A percentile compares a stretch with the other conserved stretches of the same genome.
Evolutionary conservation across 2,888 invertebrate species (phyloP).

Genomic region (Acanthoscelides obtectus): DNA sequence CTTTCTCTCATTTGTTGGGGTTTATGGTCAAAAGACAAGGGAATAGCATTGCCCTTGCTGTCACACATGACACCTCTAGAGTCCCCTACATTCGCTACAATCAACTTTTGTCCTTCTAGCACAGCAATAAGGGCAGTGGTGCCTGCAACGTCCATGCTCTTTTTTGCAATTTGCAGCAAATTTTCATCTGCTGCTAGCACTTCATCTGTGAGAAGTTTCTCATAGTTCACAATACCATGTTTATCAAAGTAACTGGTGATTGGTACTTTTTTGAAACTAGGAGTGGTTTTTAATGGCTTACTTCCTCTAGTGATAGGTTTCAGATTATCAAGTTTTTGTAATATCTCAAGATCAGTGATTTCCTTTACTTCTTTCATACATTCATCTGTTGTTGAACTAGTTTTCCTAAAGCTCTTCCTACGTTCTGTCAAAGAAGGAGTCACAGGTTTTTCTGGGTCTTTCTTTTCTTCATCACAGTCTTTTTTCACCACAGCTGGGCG

Average conservation of each 20-base stretch:
- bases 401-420: slow-evolving; percentile 64
- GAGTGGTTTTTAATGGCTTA: slow-evolving; percentile 48
- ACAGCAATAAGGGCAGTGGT: slow-evolving; percentile 90
- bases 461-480: slow-evolving; percentile 50
- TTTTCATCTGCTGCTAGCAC: slow-evolving; percentile 79
- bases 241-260: slow-evolving; percentile 63
- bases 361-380: slow-evolving; percentile 48
- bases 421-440: slow-evolving; percentile 48
- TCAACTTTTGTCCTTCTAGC: slow-evolving; percentile 73
- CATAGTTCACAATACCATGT: slow-evolving; percentile 73
- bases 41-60: slow-evolving; percentile 81
- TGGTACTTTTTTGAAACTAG: slow-evolving; percentile 50
- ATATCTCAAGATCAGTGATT: slow-evolving; percentile 64
- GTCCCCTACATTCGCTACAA: slow-evolving; percentile 95
- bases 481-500: slow-evolving; percentile 26
- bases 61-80: slow-evolving; percentile 96
- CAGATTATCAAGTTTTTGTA: slow-evolving; percentile 59
- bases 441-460: slow-evolving; percentile 43
- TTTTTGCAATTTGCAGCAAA: slow-evolving; percentile 77
- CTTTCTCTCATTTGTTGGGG: slow-evolving; percentile 93
- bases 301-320: slow-evolving; percentile 58
- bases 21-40: slow-evolving; percentile 93
- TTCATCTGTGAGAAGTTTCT: slow-evolving; percentile 79
- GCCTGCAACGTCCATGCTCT: slow-evolving; percentile 72
- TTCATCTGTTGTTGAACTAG: slow-evolving; percentile 52